These are phyloP conservation scores for Pomacea canaliculata DNA, from an alignment of 2,888 invertebrate genomes.

Conservation along the genomic window DNA sequence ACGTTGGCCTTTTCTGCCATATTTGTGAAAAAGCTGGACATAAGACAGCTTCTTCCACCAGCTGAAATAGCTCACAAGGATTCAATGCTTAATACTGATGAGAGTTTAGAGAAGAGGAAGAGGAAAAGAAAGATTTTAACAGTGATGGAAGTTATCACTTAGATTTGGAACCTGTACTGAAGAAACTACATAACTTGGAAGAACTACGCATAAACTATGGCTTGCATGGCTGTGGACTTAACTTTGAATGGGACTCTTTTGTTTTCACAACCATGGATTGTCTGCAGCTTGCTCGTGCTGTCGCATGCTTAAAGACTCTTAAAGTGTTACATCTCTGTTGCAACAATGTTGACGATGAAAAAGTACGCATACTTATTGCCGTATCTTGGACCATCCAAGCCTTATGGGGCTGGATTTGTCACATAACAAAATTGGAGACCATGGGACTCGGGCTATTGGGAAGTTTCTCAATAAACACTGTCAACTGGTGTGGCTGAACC, in stretches of 20 bases:
- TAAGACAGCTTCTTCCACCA: constrained; percentile 68
- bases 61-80: constrained; percentile 64
- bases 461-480: constrained; percentile 69
- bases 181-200: constrained; percentile 61
- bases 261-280: constrained; percentile 70
- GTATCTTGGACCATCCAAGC: constrained; percentile 68
- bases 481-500: constrained; percentile 60
- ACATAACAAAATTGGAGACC: constrained; percentile 68
- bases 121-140: constrained; percentile 53
- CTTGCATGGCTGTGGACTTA: constrained; percentile 70
- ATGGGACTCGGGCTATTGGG: constrained; percentile 69
- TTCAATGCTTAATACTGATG: constrained; percentile 58
- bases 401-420: constrained; percentile 67
- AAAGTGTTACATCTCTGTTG: constrained; percentile 64
- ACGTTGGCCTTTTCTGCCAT: constrained; percentile 62
- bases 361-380: constrained; percentile 67
- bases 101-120: constrained; percentile 53
- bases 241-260: constrained; percentile 71
- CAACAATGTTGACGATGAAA: constrained; percentile 69
- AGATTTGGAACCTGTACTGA: constrained; percentile 66
- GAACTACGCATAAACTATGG: constrained; percentile 68
- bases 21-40: constrained; percentile 64
- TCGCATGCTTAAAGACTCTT: constrained; percentile 65
- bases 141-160: constrained; percentile 69
- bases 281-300: constrained; percentile 66